Conservation (phyloP, 2,797 vertebrate genomes). For the Loriculus beryllinus region DNA sequence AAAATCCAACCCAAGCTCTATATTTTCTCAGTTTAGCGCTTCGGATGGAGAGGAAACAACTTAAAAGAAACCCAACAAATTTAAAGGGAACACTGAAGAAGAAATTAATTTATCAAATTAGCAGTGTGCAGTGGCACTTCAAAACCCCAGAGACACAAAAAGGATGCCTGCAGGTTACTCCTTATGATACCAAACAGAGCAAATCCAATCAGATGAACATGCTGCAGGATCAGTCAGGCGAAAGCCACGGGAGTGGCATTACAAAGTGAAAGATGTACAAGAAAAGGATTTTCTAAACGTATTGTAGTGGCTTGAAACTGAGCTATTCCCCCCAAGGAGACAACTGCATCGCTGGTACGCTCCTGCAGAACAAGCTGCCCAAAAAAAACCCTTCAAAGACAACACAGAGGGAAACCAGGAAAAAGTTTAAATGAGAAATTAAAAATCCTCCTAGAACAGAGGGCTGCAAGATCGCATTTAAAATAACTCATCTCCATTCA, state of each 20-base stretch:
- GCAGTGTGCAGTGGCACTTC: background rate
- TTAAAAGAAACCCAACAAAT: background rate
- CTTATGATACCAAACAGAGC: constrained; percentile 44
- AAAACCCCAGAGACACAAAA: constrained; percentile 12
- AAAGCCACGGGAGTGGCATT: background rate
- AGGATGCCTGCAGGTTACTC: constrained; percentile 36
- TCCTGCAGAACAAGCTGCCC: background rate
- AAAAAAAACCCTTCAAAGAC: background rate
- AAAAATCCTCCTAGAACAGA: background rate
- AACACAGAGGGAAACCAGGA: background rate
- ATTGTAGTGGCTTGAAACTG: constrained; percentile 8
- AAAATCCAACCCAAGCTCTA: background rate
- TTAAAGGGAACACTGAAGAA: background rate
- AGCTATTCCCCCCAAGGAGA: background rate
- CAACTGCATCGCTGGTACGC: background rate
- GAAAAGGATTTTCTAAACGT: constrained; percentile 50
- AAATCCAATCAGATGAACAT: constrained; percentile 59
- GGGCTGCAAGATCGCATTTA: background rate
- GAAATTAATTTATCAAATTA: constrained; percentile 51
- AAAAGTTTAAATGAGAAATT: constrained; percentile 5
- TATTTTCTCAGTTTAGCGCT: rapidly evolving
- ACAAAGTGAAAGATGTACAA: constrained; percentile 21
- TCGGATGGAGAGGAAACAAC: background rate
- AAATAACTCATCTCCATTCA: background rate
- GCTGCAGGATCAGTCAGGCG: constrained; percentile 24